A percentile compares a stretch with the other conserved stretches of the same genome.
Evolutionary conservation across 2,113 vertebrate species (phyloP).

Genomic region (Phylloscopus trochiloides): DNA sequence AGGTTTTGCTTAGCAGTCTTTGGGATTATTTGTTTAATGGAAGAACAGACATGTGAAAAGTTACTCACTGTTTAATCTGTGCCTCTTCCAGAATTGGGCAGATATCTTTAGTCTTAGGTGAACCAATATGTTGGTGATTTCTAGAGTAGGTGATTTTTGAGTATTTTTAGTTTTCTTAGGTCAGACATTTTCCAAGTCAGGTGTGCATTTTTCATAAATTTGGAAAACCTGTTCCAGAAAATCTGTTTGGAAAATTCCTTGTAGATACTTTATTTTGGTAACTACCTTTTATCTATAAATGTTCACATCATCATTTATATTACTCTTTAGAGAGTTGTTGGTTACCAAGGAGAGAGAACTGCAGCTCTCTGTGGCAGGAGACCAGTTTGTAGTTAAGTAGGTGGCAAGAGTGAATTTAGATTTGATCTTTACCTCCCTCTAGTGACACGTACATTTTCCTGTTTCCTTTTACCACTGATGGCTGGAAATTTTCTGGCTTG

Average conservation of each 20-base stretch:
- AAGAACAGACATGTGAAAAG: not conserved
- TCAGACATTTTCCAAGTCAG: not conserved
- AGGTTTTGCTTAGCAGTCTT: not conserved
- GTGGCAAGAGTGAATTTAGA: not conserved
- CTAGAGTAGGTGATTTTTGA: not conserved
- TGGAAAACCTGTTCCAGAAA: not conserved
- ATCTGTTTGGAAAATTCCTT: not conserved
- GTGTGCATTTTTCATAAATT: not conserved
- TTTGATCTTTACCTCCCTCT: constrained; percentile 17
- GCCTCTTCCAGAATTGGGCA: not conserved
- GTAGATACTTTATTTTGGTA: not conserved
- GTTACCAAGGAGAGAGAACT: not conserved
- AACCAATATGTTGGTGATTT: not conserved
- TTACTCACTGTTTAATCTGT: not conserved
- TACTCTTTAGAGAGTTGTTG: not conserved
- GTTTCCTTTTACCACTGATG: not conserved
- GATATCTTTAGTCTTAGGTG: not conserved
- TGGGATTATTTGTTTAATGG: not conserved
- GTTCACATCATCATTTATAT: not conserved
- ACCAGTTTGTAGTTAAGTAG: not conserved
- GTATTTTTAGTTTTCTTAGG: not conserved
- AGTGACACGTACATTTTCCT: not conserved
- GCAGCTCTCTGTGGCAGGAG: not conserved
- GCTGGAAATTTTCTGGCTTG: not conserved
- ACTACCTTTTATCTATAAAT: not conserved